These are phyloP conservation scores for Pterocles burchelli DNA, from an alignment of 2,113 vertebrate genomes.

Conservation along the genomic window DNA sequence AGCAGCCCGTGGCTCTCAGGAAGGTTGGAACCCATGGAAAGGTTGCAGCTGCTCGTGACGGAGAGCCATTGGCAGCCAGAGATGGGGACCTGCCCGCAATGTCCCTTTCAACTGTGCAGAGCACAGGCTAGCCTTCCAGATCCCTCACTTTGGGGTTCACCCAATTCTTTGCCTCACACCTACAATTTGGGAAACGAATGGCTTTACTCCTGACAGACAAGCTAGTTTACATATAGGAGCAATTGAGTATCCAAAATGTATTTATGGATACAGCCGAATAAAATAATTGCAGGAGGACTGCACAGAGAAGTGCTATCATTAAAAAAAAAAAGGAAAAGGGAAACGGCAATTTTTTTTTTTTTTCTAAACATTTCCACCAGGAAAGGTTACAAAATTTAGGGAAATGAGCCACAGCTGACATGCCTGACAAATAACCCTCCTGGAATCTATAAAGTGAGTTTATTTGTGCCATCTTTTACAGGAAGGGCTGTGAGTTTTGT, in stretches of 20 bases:
- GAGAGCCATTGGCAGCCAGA: neutral
- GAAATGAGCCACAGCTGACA: conserved; percentile 44
- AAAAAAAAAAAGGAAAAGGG: neutral
- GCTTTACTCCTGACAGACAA: neutral
- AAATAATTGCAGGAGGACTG: neutral
- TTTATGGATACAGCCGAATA: neutral
- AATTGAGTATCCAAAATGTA: neutral
- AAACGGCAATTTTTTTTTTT: conserved; percentile 14
- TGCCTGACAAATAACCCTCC: conserved; percentile 37
- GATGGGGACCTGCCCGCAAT: neutral
- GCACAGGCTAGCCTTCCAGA: neutral
- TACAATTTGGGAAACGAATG: neutral
- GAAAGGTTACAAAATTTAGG: neutral
- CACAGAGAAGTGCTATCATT: neutral
- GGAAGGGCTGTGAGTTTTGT: conserved; percentile 29
- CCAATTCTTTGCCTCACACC: neutral
- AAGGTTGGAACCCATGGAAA: neutral
- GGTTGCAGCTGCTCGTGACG: conserved; percentile 34
- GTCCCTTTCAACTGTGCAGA: neutral
- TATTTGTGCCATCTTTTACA: conserved; percentile 52
- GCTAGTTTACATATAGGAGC: neutral
- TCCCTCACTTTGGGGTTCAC: neutral
- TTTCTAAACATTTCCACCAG: conserved; percentile 25
- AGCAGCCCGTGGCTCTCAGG: neutral
- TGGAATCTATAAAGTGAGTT: conserved; percentile 25